Base-by-base conservation (phyloP, 2,888 invertebrate species). In the Bibio marci region DNA sequence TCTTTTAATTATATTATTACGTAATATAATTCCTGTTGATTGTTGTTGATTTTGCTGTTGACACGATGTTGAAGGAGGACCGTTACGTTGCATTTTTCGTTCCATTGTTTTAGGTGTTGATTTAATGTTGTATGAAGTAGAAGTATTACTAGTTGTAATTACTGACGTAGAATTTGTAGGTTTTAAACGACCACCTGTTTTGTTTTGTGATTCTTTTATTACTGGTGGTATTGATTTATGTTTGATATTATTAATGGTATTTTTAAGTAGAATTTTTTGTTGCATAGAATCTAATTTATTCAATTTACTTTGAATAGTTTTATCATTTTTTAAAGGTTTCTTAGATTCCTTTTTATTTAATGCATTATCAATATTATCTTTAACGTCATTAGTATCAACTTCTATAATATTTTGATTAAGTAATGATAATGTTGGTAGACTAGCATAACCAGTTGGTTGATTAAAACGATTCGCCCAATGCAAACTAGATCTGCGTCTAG, bases 381-480 rank as follows among this genome's bases (percentile, higher is more conserved):
- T 40, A n/a, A n/a, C n/a, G 25, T 37, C 32, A 12, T n/a, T 14
- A 22, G 14, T 14, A 38, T 54, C 56, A 51, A 65, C 54, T 30
- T 59, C 55, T 30, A 62, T 63, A 30, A 22, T 22, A 22, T 22
- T 22, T 22, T 22, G 46, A 15, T 55, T 55, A 43, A 63, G 39
- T 44, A 57, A 44, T 3, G 58, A 76, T 33, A 86, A 57, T 0
- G 83, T 80, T 2, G 86, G 86, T 38, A 86, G 57, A 45, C 85
- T 85, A 0, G 80, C 79, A 2, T 86, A 85, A 0, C 83, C 81
- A 2, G 81, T 82, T 1, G 86, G 83, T 53, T 82, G 80, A 51
- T 82, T 72, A 52, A 81, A 87, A 43, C 86, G 69, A 44, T 77
- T 79, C 1, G 76, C 66, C 79, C 79, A 79, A 46, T 76, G 73